These are phyloP conservation scores for Leptosomus discolor DNA, from an alignment of 2,113 vertebrate genomes.

Conservation along the genomic window DNA sequence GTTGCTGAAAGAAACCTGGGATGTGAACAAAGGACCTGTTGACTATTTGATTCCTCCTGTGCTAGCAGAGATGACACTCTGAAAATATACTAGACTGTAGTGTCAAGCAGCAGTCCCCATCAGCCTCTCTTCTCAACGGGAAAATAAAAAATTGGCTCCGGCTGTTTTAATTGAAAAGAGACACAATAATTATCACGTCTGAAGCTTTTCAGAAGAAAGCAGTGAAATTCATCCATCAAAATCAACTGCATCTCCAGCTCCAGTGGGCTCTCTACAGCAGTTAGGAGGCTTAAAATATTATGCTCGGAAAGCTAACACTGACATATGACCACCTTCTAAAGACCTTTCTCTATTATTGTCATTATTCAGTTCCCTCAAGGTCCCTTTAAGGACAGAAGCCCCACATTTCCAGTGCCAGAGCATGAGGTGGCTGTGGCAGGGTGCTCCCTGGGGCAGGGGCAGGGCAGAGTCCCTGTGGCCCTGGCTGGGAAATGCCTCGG, in stretches of 20 bases:
- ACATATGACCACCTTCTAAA: not conserved
- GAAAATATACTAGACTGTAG: not conserved
- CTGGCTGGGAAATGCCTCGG: not conserved
- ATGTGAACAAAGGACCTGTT: not conserved
- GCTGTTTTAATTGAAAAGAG: not conserved
- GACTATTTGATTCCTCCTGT: not conserved
- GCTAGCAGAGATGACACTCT: not conserved
- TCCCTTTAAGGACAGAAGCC: not conserved
- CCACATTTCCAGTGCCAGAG: fast-evolving
- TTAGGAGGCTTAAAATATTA: not conserved
- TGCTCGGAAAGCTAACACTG: not conserved
- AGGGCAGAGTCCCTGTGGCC: not conserved
- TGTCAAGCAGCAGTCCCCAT: not conserved
- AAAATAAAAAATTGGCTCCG: not conserved
- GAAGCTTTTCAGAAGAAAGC: not conserved
- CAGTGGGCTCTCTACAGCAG: not conserved
- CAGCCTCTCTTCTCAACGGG: not conserved
- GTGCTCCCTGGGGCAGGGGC: fast-evolving
- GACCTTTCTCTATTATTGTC: not conserved
- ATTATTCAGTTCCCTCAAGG: not conserved
- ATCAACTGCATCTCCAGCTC: not conserved
- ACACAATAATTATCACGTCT: not conserved
- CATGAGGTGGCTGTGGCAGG: not conserved
- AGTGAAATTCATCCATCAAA: not conserved
- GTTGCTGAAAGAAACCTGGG: not conserved